Base-by-base conservation (phyloP, 2,113 vertebrate genomes). In the Rhea americana region DNA sequence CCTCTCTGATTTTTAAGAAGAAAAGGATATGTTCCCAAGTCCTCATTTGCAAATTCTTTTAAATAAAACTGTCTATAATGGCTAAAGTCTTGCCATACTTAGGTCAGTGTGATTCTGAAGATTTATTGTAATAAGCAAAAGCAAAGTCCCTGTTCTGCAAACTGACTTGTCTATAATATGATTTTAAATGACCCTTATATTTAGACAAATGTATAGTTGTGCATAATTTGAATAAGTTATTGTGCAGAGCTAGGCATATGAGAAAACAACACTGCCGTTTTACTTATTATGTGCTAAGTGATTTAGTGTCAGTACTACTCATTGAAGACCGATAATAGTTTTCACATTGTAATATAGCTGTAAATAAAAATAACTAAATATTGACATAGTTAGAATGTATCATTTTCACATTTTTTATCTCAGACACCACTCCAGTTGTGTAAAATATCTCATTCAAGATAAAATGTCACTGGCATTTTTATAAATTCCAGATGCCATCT, bases 231-330 rank as follows among this genome's bases (percentile, higher is more conserved):
- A 43, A 78, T 48, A 47, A 47, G 43, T 28, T 91, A 72, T 45
- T 89, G 30, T 86, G 66, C 70, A 89, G 73, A 72, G 12, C 81
- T 53, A 89, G 8, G 14, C 48, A 65, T 7, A 41, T 73, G 93
- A 79, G 47, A 90, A 91, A 94, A 89, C 89, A 79, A 43, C 18
- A 70, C 15, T 91, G 39, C 19, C 70, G 72, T 45, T 89, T 89
- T 82, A 7, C 48, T 89, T 18, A 26, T 85, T 66, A 62, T 59
- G 24, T 62, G 37, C 13, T 76, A 50, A 95, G 26, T 76, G 74
- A 80, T 87, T 92, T 91, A 91, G 28, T 78, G 58, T 73, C 81
- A 56, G 28, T 76, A 56, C 11, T 73, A 47, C 35, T 90, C 58
- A 82, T 47, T 78, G 73, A 86, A 43, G 48, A 65, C 18, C 22